Percentiles rank a stretch among this genome's conserved stretches.
Conservation (phyloP, 2,113 vertebrate genomes). For the Geothlypis trichas region DNA sequence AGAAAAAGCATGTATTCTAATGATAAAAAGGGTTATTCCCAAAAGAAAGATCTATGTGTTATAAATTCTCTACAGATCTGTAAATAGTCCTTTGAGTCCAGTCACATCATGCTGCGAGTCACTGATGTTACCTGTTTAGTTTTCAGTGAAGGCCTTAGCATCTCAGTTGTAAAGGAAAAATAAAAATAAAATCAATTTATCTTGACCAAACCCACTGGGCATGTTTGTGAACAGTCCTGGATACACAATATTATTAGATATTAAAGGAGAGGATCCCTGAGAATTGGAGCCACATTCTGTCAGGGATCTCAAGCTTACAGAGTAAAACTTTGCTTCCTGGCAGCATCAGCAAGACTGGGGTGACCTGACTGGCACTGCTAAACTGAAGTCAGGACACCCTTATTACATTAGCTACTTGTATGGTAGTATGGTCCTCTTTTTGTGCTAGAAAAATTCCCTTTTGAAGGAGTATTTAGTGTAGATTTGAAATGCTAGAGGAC, state of each 20-base stretch:
- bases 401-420: neutral
- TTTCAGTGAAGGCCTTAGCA: conserved; percentile 3
- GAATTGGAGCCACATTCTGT: neutral
- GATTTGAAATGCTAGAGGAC: neutral
- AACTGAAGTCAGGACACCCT: neutral
- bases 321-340: neutral
- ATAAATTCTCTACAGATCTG: neutral
- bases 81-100: neutral
- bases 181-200: neutral
- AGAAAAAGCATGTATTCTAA: neutral
- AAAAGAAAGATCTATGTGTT: neutral
- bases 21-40: neutral
- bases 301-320: neutral
- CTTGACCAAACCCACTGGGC: neutral
- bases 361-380: neutral
- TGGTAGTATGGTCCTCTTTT: neutral
- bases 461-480: neutral
- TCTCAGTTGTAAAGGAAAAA: neutral
- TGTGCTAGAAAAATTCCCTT: neutral
- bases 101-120: neutral
- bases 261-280: neutral
- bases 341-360: neutral
- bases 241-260: neutral
- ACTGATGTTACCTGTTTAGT: conserved; percentile 24
- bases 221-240: neutral